phyloP scores from a whole-genome alignment of 1,140 invertebrate genomes.

The Lucilia cuprina region DNA sequence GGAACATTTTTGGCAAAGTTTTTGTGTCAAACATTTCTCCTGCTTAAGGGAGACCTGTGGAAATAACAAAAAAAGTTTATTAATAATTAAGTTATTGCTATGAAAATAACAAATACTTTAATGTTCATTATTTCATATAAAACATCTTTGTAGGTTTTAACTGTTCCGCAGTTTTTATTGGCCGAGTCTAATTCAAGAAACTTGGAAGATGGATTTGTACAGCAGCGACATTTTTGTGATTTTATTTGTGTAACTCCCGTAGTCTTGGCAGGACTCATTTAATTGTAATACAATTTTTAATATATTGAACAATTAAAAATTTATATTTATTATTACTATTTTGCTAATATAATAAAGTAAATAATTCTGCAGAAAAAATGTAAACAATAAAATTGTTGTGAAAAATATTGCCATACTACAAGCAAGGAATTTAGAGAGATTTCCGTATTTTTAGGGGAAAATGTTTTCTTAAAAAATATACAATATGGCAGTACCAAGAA shows the following conservation, averaged over 20 bases:
- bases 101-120: not conserved
- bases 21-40: not conserved
- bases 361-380: not conserved
- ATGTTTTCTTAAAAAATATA: too few species aligned
- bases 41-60: not conserved
- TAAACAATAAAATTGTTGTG: not conserved
- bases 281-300: not conserved
- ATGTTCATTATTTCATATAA: not conserved
- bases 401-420: not conserved
- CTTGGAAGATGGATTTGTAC: not conserved
- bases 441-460: too few species aligned
- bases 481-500: too few species aligned
- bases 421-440: too few species aligned
- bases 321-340: too few species aligned
- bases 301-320: not conserved
- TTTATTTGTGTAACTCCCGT: not conserved
- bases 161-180: not conserved
- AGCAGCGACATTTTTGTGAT: slow-evolving; percentile 15
- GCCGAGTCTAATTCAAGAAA: not conserved
- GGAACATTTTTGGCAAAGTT: not conserved
- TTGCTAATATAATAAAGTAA: too few species aligned
- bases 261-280: not conserved
- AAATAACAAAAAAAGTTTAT: not conserved
- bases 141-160: slow-evolving; percentile 1
- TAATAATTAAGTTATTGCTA: not conserved